Conservation (phyloP, 2,113 vertebrate genomes). For the Danionella cerebrum region DNA sequence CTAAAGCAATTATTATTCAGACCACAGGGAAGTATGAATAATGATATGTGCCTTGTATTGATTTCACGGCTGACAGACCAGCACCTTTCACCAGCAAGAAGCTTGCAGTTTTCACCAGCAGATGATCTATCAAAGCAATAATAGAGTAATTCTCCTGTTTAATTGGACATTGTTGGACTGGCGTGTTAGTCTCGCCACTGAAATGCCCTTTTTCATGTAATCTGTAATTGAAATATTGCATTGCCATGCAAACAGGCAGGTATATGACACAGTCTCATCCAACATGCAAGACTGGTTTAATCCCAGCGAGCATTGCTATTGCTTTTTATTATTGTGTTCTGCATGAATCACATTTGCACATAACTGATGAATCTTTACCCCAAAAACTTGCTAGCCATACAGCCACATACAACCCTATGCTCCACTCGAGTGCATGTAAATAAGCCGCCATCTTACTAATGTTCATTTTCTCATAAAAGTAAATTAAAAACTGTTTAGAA, state of each 20-base stretch:
- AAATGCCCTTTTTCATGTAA: conserved; percentile 64
- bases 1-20: conserved; percentile 51
- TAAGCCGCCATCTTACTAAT: too few species aligned
- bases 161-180: conserved; percentile 72
- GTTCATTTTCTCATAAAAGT: too few species aligned
- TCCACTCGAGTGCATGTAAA: too few species aligned
- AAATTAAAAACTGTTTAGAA: too few species aligned
- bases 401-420: too few species aligned
- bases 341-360: background rate
- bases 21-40: conserved; percentile 59
- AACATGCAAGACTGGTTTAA: background rate
- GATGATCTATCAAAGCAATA: conserved; percentile 63
- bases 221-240: conserved; percentile 65
- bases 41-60: conserved; percentile 62
- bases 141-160: conserved; percentile 63
- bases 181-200: conserved; percentile 61
- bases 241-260: conserved; percentile 23
- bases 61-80: conserved; percentile 66
- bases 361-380: too few species aligned
- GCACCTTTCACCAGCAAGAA: conserved; percentile 59
- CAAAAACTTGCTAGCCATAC: too few species aligned
- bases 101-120: conserved; percentile 43
- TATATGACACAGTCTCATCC: background rate
- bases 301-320: background rate
- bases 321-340: background rate